A percentile compares a stretch with the other conserved stretches of the same genome.
phyloP scores from a whole-genome alignment of 2,888 invertebrate genomes.

The Ophion costatus region DNA sequence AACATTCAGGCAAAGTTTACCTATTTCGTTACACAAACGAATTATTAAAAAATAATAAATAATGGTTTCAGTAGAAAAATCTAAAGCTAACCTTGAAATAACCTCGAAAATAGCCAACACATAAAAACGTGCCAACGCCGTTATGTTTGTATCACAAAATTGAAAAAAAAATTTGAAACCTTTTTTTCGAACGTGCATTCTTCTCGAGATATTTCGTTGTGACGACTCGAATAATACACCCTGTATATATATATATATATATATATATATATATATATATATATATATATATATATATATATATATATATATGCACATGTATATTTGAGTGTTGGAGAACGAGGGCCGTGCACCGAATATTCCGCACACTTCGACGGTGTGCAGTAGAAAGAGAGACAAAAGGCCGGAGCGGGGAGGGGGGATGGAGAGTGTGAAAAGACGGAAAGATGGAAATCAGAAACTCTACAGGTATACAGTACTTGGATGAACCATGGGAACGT shows the following conservation, averaged over 20 bases:
- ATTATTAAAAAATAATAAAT: no score
- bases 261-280: neutral
- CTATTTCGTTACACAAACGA: no score
- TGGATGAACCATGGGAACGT: slow-evolving; percentile 62
- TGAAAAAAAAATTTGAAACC: no score
- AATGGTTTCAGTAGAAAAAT: no score
- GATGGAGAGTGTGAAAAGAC: slow-evolving; percentile 50
- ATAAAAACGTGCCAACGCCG: neutral
- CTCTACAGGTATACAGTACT: slow-evolving; percentile 48
- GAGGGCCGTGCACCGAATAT: slow-evolving; percentile 56
- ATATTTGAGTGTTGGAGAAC: slow-evolving; percentile 25
- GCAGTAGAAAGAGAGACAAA: slow-evolving; percentile 35
- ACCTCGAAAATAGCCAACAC: no score
- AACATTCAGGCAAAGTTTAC: no score
- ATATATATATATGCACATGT: slow-evolving; percentile 11
- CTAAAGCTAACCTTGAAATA: no score
- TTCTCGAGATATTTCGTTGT: neutral
- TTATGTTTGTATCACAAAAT: no score
- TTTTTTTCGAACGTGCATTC: neutral
- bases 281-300: neutral
- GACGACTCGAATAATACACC: neutral
- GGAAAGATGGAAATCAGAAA: slow-evolving; percentile 62
- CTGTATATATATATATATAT: neutral
- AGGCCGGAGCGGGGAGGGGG: slow-evolving; percentile 19
- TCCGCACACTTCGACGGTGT: slow-evolving; percentile 11